These are phyloP conservation scores for Helicoverpa zea DNA, from an alignment of 1,140 invertebrate species.

Conservation along the genomic window DNA sequence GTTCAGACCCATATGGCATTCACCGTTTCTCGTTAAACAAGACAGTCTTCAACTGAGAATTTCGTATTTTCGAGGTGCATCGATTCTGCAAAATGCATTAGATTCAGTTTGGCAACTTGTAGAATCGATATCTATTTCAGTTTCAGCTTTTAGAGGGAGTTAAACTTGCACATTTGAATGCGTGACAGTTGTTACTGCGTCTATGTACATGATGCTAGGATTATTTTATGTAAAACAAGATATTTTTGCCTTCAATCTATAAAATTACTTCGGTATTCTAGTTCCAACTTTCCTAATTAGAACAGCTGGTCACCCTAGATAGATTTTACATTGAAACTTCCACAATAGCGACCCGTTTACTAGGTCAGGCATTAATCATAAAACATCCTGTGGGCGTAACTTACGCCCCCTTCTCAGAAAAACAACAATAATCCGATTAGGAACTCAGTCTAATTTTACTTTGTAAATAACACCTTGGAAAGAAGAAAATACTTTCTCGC, in stretches of 20 bases:
- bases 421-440: constrained; percentile 11
- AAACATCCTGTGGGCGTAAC: not conserved
- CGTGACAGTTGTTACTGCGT: too few species aligned
- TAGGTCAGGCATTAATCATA: constrained; percentile 6
- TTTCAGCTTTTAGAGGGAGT: not conserved
- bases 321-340: not conserved
- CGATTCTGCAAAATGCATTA: too few species aligned
- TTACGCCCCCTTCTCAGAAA: constrained; percentile 13
- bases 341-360: not conserved
- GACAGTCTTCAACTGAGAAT: too few species aligned
- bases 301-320: too few species aligned
- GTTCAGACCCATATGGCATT: not conserved
- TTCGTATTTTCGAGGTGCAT: too few species aligned
- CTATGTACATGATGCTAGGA: too few species aligned
- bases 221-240: too few species aligned
- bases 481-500: not conserved
- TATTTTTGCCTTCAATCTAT: too few species aligned
- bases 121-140: not conserved
- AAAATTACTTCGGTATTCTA: too few species aligned
- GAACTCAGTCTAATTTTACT: not conserved
- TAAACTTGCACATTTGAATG: not conserved
- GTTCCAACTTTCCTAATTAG: too few species aligned
- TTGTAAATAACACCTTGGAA: not conserved
- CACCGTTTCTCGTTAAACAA: too few species aligned
- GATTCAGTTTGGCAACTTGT: too few species aligned